Evolutionary conservation across 1,140 invertebrate genomes (phyloP).

Genomic region (Danaus melanippus): DNA sequence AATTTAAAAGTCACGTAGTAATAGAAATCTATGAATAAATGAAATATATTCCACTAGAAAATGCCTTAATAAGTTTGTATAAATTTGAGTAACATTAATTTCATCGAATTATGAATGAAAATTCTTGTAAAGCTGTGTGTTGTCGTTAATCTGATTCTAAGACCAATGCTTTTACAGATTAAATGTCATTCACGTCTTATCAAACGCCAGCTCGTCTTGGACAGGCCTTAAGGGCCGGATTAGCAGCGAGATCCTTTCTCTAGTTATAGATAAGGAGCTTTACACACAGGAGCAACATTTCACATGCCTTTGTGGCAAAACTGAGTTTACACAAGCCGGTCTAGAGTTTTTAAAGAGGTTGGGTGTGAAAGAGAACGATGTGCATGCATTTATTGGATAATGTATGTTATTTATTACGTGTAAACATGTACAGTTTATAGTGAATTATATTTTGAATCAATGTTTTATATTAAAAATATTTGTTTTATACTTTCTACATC

Average conservation of each 20-base stretch:
- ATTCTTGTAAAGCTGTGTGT: too few species aligned
- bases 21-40: too few species aligned
- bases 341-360: conserved; percentile 67
- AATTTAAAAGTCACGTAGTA: too few species aligned
- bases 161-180: conserved; percentile 64
- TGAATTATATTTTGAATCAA: background rate
- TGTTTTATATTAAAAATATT: too few species aligned
- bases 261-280: conserved; percentile 55
- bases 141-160: too few species aligned
- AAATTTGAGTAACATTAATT: too few species aligned
- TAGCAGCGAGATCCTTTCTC: conserved; percentile 47
- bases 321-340: conserved; percentile 70
- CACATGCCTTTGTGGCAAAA: conserved; percentile 74
- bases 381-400: conserved; percentile 73
- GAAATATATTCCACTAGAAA: too few species aligned
- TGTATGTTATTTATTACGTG: conserved; percentile 4
- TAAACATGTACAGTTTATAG: background rate
- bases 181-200: conserved; percentile 76
- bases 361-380: conserved; percentile 57
- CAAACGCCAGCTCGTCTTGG: conserved; percentile 74
- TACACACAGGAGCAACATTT: conserved; percentile 46
- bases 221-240: conserved; percentile 73
- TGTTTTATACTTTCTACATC: too few species aligned
- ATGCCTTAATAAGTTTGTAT: too few species aligned
- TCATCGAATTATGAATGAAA: too few species aligned